Evolutionary conservation across 2,113 vertebrate genomes (phyloP), one percentile per base, ranked within the genome.

Genomic region (Propithecus coquereli): DNA sequence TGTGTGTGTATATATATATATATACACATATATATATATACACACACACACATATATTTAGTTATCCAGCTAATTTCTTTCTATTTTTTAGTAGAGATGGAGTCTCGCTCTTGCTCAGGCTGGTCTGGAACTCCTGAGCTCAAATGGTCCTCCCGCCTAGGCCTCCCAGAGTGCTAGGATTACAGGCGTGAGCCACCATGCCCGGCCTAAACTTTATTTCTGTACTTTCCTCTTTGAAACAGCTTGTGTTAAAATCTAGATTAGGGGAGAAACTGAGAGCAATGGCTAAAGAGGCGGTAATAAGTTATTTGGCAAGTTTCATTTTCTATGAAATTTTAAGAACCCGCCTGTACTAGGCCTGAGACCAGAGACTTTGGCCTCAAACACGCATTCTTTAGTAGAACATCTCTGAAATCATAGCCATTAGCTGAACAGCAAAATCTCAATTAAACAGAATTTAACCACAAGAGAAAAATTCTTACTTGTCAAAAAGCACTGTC

Each of bases 361-460:
- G 57, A 91, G 73, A 88, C 17, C 45, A 87, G 57, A 81, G 34
- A 85, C 18, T 85, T 30, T 79, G 32, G 84, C 50, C 32, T 79
- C 18, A 50, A 83, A 90, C 8, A 23, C 3, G 13, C 25, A 50
- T 23, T 18, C 17, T 74, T 10, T 20, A 5, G 57, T 37, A 22
- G 16, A 92, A 87, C 10, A 34, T n/a, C 57, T 93, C 59, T 57
- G 30, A 88, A 89, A 88, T 74, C 30, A 63, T 6, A 84, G 5
- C 30, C 20, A 93, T 43, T 70, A 84, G 54, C 43, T 37, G 40
- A 93, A 47, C 6, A 85, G 25, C n/a, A 88, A 95, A 76, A 81
- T 94, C 54, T 90, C 45, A 85, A 79, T 74, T 43, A 95, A 65
- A 25, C 12, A 91, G 77, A 97, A 95, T 94, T 71, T 30, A 77